These are phyloP conservation scores for Lamproptera curius DNA, from an alignment of 2,888 invertebrate genomes.

Conservation along the genomic window DNA sequence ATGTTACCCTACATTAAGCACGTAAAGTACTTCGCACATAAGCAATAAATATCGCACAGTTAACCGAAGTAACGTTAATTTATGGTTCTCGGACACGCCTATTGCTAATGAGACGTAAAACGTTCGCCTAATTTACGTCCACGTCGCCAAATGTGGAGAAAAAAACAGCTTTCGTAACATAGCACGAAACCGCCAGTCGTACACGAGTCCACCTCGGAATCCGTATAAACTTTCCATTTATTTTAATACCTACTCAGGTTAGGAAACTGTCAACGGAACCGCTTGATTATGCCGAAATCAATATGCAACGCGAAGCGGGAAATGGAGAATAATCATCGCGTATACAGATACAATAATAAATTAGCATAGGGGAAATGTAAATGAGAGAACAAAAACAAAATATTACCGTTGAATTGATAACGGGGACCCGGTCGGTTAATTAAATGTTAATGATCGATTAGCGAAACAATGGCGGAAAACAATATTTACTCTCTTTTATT, in stretches of 20 bases:
- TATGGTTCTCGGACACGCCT: slow-evolving; percentile 46
- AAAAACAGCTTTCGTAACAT: slow-evolving; percentile 56
- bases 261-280: slow-evolving; percentile 16
- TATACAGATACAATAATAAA: slow-evolving; percentile 3
- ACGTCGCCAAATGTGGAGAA: slow-evolving; percentile 63
- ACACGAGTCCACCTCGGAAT: slow-evolving; percentile 28
- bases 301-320: slow-evolving; percentile 3
- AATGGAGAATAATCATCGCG: slow-evolving; percentile 4
- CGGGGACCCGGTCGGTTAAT: no score
- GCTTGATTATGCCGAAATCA: not conserved
- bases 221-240: slow-evolving; percentile 29
- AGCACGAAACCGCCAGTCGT: slow-evolving; percentile 42
- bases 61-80: slow-evolving; percentile 28
- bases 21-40: no score
- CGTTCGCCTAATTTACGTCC: slow-evolving; percentile 54
- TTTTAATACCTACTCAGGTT: slow-evolving; percentile 21
- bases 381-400: no score
- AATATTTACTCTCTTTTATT: no score
- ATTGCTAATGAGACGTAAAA: slow-evolving; percentile 55
- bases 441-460: no score
- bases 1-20: no score
- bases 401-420: no score
- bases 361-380: not conserved
- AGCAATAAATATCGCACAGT: slow-evolving; percentile 21
- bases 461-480: no score